Percentiles rank a stretch among this genome's conserved stretches.
Conservation (phyloP, 2,888 invertebrate species). For the Azorinus chamasolen region DNA sequence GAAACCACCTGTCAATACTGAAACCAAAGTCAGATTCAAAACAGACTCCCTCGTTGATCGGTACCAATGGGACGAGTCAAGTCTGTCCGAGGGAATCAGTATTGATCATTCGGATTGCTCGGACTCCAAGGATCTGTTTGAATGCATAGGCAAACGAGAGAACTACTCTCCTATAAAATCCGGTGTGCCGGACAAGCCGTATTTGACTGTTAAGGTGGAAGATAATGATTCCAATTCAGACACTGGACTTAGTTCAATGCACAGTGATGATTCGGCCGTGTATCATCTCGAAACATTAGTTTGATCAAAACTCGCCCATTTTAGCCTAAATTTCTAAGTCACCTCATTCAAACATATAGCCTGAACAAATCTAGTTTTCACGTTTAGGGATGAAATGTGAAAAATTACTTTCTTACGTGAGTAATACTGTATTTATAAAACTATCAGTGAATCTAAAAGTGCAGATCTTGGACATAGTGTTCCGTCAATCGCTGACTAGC, state of each 20-base stretch:
- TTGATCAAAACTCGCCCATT: slow-evolving; percentile 38
- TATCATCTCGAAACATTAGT: slow-evolving; percentile 78
- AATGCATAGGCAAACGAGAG: slow-evolving; percentile 22
- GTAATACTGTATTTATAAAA: too few relatives aligned
- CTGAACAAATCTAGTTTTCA: too few relatives aligned
- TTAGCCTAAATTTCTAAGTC: too few relatives aligned
- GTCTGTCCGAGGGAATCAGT: slow-evolving; percentile 62
- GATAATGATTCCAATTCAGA: slow-evolving; percentile 87
- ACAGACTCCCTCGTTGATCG: slow-evolving; percentile 58
- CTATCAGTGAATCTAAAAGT: too few relatives aligned
- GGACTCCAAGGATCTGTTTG: slow-evolving; percentile 59
- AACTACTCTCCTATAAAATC: slow-evolving; percentile 40
- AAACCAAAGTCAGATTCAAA: slow-evolving; percentile 64
- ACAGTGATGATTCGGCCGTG: slow-evolving; percentile 84
- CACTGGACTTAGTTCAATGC: slow-evolving; percentile 87
- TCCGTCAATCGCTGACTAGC: too few relatives aligned
- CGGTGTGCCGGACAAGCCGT: slow-evolving; percentile 53
- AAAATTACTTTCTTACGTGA: too few relatives aligned
- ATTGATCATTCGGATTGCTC: slow-evolving; percentile 66
- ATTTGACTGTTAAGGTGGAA: slow-evolving; percentile 70
- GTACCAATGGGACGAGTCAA: slow-evolving; percentile 65
- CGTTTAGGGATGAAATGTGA: too few relatives aligned
- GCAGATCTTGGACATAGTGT: too few relatives aligned
- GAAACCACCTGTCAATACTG: slow-evolving; percentile 37
- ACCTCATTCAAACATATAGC: too few relatives aligned